Evolutionary conservation across 2,113 vertebrate species (phyloP).

Genomic region (Leucopternis melanops): DNA sequence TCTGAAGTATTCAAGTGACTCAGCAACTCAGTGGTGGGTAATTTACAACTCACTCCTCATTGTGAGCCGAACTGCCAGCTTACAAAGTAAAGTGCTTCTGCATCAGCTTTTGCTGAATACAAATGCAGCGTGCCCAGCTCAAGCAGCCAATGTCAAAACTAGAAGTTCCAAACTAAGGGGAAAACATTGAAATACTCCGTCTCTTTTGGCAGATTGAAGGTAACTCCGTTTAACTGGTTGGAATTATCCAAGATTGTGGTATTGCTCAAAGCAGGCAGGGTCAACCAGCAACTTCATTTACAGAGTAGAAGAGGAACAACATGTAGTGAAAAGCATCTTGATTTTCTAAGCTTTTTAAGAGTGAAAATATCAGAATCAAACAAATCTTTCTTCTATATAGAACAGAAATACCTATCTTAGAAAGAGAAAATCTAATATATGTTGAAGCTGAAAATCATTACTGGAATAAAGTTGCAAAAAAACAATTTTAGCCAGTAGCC

Average conservation of each 20-base stretch:
- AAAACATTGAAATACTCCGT: background rate
- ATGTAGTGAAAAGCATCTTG: accelerated
- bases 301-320: background rate
- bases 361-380: background rate
- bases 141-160: background rate
- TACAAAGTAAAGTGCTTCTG: background rate
- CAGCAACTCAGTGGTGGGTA: conserved; percentile 51
- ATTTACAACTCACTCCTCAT: conserved; percentile 38
- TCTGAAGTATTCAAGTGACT: conserved; percentile 42
- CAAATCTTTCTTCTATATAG: background rate
- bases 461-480: background rate
- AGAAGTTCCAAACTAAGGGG: background rate
- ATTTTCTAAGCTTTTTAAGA: background rate
- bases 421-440: background rate
- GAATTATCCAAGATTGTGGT: background rate
- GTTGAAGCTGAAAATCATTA: background rate
- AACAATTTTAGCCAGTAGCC: background rate
- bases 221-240: background rate
- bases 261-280: background rate
- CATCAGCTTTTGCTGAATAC: background rate
- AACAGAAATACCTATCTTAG: background rate
- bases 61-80: background rate
- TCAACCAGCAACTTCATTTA: background rate
- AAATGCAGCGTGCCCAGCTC: background rate
- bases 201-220: background rate